Evolutionary conservation across 2,888 invertebrate genomes (phyloP).

Genomic region (Polia nebulosa): DNA sequence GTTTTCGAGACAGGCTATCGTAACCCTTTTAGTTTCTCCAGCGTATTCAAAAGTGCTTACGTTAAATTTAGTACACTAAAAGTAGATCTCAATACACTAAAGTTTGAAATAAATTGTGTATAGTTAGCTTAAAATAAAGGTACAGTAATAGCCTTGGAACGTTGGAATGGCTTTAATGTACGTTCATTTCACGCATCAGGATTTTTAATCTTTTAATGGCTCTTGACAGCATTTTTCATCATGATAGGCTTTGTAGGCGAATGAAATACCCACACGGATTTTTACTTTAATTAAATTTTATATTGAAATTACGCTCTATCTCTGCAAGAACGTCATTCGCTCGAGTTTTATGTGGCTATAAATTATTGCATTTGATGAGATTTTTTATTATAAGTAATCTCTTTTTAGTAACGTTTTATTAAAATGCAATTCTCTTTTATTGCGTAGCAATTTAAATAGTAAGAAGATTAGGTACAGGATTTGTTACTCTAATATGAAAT

Average conservation of each 20-base stretch:
- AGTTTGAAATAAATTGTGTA: background rate
- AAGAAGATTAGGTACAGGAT: background rate
- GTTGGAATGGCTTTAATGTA: slow-evolving; percentile 35
- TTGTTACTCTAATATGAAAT: background rate
- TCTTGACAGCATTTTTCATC: slow-evolving; percentile 47
- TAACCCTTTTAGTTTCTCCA: background rate
- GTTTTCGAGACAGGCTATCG: no score
- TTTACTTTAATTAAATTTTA: slow-evolving; percentile 54
- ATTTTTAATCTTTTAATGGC: slow-evolving; percentile 51
- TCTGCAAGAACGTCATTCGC: slow-evolving; percentile 20
- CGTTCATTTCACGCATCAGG: slow-evolving; percentile 51
- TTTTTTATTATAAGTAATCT: slow-evolving; percentile 27
- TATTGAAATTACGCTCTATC: slow-evolving; percentile 36
- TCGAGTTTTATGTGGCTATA: slow-evolving; percentile 41
- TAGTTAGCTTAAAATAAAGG: background rate
- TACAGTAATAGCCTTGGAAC: slow-evolving; percentile 14
- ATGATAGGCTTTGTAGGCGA: slow-evolving; percentile 20
- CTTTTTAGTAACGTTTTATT: slow-evolving; percentile 24
- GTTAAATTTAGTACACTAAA: background rate
- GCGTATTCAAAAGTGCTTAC: background rate
- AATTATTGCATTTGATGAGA: slow-evolving; percentile 48
- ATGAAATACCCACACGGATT: slow-evolving; percentile 43
- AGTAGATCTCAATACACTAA: background rate
- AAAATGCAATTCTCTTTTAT: slow-evolving; percentile 33
- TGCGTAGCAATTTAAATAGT: background rate